Evolutionary conservation across 2,797 vertebrate genomes (phyloP).

Genomic region (Austrolebias charrua): DNA sequence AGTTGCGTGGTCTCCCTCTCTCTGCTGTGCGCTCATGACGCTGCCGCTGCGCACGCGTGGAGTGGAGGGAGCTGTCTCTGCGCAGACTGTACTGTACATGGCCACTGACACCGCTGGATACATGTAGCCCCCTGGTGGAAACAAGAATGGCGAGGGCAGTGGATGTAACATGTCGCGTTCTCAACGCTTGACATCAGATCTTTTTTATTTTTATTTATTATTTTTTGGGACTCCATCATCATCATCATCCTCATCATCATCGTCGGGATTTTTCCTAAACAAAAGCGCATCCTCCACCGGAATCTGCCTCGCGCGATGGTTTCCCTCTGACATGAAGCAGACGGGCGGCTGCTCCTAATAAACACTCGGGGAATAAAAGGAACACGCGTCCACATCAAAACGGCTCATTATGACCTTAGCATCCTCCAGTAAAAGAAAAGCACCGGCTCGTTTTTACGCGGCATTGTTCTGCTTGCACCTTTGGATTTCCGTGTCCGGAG

Average conservation of each 20-base stretch:
- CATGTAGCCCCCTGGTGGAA: conserved; percentile 72
- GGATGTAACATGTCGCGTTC: conserved; percentile 54
- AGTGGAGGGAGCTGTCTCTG: conserved; percentile 68
- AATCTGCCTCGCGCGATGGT: conserved; percentile 65
- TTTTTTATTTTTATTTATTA: neutral
- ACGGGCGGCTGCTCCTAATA: conserved; percentile 74
- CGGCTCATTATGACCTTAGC: conserved; percentile 91
- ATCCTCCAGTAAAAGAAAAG: conserved; percentile 85
- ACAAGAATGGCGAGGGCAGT: conserved; percentile 74
- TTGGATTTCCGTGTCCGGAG: conserved; percentile 89
- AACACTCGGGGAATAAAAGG: conserved; percentile 57
- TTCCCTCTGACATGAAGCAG: conserved; percentile 71
- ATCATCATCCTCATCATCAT: conserved; percentile 23
- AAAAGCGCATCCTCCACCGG: conserved; percentile 18
- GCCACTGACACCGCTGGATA: conserved; percentile 77
- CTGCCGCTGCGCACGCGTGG: conserved; percentile 77
- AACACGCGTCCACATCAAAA: conserved; percentile 30
- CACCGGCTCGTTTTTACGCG: conserved; percentile 87
- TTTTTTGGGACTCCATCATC: conserved; percentile 30
- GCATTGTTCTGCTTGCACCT: conserved; percentile 89
- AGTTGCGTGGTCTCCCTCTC: conserved; percentile 18
- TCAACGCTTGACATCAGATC: conserved; percentile 66
- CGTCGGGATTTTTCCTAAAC: too few species aligned
- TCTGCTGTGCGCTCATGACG: conserved; percentile 60
- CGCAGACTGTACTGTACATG: conserved; percentile 77